These are phyloP conservation scores for Bombus haemorrhoidalis DNA, from an alignment of 1,140 invertebrate genomes.

Conservation along the genomic window DNA sequence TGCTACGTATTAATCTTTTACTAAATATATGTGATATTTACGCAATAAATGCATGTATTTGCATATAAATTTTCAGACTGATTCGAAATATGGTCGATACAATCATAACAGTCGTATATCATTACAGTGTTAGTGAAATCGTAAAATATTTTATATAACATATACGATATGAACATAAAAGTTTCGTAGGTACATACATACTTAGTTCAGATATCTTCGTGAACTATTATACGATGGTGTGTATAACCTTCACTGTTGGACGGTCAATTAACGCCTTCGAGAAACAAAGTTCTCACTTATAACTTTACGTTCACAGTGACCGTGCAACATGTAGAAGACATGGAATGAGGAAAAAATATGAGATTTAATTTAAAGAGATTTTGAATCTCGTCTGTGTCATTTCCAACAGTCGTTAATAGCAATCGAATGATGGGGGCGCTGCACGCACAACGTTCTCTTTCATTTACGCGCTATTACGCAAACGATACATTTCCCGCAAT, in stretches of 20 bases:
- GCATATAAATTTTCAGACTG: too few species aligned
- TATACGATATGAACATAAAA: neutral
- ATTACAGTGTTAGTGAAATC: neutral
- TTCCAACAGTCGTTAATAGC: neutral
- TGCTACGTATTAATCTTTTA: too few species aligned
- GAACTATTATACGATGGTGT: neutral
- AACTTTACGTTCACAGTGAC: neutral
- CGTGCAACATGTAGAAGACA: neutral
- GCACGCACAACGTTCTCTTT: slow-evolving; percentile 28
- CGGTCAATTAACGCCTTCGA: neutral
- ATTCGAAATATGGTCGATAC: too few species aligned
- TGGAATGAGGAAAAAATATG: neutral
- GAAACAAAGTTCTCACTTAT: neutral
- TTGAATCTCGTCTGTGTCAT: neutral
- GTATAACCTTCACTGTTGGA: neutral
- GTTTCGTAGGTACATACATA: neutral
- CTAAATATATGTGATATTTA: too few species aligned
- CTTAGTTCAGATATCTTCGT: neutral
- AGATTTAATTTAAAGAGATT: neutral
- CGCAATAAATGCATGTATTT: too few species aligned
- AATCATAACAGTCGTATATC: too few species aligned
- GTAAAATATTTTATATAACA: neutral
- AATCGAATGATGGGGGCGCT: slow-evolving; percentile 12
- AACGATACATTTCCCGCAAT: slow-evolving; percentile 45
- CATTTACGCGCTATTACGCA: slow-evolving; percentile 36